Base-by-base conservation (phyloP, 2,888 invertebrate genomes). In the Cheilosia variabilis region DNA sequence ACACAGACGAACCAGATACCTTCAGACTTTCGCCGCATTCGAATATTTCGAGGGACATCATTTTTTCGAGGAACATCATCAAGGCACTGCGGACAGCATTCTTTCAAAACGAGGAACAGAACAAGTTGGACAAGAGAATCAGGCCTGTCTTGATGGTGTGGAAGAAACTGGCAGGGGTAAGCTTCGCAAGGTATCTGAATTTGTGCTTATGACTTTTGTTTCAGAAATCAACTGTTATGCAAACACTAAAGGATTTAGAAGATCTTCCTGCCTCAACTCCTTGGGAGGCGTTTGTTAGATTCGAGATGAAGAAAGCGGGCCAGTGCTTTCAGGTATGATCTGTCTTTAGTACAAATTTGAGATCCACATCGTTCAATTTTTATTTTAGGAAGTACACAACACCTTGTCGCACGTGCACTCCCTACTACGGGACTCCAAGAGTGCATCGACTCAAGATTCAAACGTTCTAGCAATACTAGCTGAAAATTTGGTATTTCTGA, bases 81-180 rank as follows among this genome's bases (percentile, higher is more conserved):
- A 90, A 88, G 43, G 90, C 90, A 15, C 77, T 92, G 31, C 88
- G 92, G 9, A 87, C 89, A 9, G 79, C 89, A 1, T 88, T 90
- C 60, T 91, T 89, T 72, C 88, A 89, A 7, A 88, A 84, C 13
- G 78, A 82, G 34, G 78, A 79, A 22, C 66, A 72, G 9, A 87
- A 75, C 6, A 90, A 90, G 4, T 71, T 96, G 94, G 93, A 94
- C 75, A 92, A 94, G 89, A 93, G 95, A 89, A 91, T 95, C 72
- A 91, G 94, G n/a, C 96, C 96, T 0, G 93, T 97, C 62, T 93
- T 98, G 37, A 94, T 94, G 73, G 91, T 97, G 4, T 98, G 98
- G 98, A 97, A 97, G 90, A 97, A 97, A 91, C 89, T 95, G 24
- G 94, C 95, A 10, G 94, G 94, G 2, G 91, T 91, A 88, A 87